phyloP scores from a whole-genome alignment of 1,140 invertebrate species.

The Mylabris phalerata region DNA sequence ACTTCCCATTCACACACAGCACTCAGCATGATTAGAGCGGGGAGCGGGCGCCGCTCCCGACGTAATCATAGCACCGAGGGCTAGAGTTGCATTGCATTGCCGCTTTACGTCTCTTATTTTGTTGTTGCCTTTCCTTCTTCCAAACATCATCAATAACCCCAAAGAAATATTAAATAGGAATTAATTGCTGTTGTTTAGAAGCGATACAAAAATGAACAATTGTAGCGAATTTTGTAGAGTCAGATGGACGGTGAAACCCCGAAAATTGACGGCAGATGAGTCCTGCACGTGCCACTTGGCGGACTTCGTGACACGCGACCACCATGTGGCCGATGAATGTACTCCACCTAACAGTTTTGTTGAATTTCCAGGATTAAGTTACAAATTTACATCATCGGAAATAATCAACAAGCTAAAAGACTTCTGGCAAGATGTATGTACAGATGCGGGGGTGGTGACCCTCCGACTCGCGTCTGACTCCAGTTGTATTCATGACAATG shows the following conservation, averaged over 20 bases:
- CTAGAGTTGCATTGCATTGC: neutral
- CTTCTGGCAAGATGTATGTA: neutral
- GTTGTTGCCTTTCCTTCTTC: too few relatives aligned
- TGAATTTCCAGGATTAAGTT: too few relatives aligned
- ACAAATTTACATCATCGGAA: too few relatives aligned
- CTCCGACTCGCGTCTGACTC: constrained; percentile 12
- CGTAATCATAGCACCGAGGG: constrained; percentile 44
- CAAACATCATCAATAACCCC: too few relatives aligned
- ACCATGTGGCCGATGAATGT: constrained; percentile 43
- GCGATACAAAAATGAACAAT: neutral
- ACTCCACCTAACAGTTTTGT: too few relatives aligned
- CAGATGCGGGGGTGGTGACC: neutral
- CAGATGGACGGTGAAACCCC: constrained; percentile 12
- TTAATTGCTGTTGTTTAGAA: neutral
- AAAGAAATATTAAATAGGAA: neutral
- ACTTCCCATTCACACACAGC: constrained; percentile 4
- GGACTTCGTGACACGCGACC: constrained; percentile 50
- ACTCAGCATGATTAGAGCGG: constrained; percentile 41
- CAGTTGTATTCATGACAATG: constrained; percentile 25
- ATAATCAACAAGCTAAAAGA: too few relatives aligned
- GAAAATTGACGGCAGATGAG: constrained; percentile 36
- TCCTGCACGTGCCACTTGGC: constrained; percentile 43
- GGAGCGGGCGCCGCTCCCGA: constrained; percentile 46
- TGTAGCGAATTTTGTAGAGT: neutral
- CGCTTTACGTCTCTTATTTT: neutral